Evolutionary conservation across 2,113 vertebrate genomes (phyloP).

Genomic region (Clarias magur): DNA sequence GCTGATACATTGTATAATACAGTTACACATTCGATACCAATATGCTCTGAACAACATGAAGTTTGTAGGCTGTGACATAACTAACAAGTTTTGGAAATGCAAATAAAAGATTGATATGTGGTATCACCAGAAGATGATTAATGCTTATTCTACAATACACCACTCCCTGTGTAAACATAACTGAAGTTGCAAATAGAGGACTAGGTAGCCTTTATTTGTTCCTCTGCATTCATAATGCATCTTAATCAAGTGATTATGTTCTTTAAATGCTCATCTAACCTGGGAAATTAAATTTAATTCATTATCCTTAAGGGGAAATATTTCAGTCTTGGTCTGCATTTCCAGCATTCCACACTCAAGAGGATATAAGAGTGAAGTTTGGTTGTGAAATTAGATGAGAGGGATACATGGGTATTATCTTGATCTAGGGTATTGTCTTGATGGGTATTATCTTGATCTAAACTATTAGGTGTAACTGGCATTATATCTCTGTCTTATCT

Average conservation of each 20-base stretch:
- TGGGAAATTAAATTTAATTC: background rate
- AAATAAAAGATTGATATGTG: constrained; percentile 1
- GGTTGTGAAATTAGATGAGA: background rate
- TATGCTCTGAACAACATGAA: background rate
- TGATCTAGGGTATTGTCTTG: too few species aligned
- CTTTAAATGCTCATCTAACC: background rate
- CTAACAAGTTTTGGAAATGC: background rate
- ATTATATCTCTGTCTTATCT: too few species aligned
- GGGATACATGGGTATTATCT: background rate
- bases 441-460: too few species aligned
- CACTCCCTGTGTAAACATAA: constrained; percentile 26
- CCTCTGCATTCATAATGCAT: background rate
- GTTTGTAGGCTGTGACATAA: background rate
- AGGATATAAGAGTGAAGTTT: background rate
- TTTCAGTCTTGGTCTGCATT: background rate
- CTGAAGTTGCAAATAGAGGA: background rate
- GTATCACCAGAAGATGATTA: constrained; percentile 2
- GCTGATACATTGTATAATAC: background rate
- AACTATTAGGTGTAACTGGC: background rate
- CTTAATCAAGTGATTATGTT: background rate
- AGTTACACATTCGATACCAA: background rate
- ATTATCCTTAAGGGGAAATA: background rate
- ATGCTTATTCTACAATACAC: background rate
- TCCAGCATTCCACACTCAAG: background rate
- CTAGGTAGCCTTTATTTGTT: background rate